Evolutionary conservation across 2,888 invertebrate genomes (phyloP), one percentile per base, ranked within the genome.

Genomic region (Nemotelus pantherinus): DNA sequence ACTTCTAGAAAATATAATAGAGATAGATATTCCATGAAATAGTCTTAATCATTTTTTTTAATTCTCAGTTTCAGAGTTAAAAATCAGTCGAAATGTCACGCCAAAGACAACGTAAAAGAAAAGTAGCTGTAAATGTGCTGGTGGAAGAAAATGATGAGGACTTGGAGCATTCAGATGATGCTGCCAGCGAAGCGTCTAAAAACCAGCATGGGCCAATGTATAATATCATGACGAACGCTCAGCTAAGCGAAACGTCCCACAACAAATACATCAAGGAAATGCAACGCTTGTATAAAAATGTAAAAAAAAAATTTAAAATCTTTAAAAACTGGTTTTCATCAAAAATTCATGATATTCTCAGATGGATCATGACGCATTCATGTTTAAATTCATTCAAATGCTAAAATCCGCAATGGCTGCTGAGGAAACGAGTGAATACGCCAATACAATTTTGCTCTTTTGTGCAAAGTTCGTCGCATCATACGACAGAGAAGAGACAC

Each of bases 401-500:
- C 85, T 94, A 0, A 90, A 89, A 81, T 89, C 92, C 76, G 88
- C 92, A 44, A 90, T 95, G 83, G 89, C 91, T 1, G 89, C 90
- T 72, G 91, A 91, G 9, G 93, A 94, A 80, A 89, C 90, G 10
- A 92, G 93, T 83, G 90, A 91, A 6, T 90, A 90, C 82, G 91
- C 94, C 0, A 92, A 93, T 82, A 88, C 92, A 55, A 90, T 91
- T 0, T 86, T 95, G 1, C 89, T 91, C 79, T 95, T 94, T 87
- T 91, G 92, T 44, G 91, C 93, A 0, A 92, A 91, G 80, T 94
- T 93, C 85, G 90, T 91, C 67, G 89, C 90, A 1, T 89, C 91
- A 0, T 88, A 92, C 44, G 89, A 90, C 81, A 88, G 88, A 60
- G 90, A 90, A 58, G 84, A 84, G 3, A 85, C 86, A 3, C 86